Evolutionary conservation across 1,140 invertebrate genomes (phyloP), one percentile per base, ranked within the genome.

Genomic region (Diploscapter pachys): DNA sequence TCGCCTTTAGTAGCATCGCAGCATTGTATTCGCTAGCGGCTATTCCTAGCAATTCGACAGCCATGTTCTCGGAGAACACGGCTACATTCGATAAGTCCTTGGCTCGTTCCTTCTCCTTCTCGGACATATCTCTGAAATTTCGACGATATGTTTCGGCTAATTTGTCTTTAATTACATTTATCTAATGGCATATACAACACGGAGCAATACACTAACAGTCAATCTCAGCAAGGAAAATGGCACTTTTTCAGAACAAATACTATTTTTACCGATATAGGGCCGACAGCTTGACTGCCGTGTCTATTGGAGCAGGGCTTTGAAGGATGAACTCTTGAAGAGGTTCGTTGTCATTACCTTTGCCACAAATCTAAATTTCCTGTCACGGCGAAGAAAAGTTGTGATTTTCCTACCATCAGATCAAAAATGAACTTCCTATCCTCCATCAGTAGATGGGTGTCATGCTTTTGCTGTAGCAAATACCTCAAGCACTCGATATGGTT

Each of bases 241-340:
- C 31, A 31, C 31, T 31, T 31, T 31, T 31, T 31, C 31, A 31
- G 31, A 31, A 1, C 31, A 31, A 0, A 31, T 31, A 31, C 1
- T 31, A 31, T 31, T 31, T 31, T 77, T 95, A 93, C 13, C 87
- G 83, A 74, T 89, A 90, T 71, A 88, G 86, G 84, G 93, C 93
- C 0, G 95, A 97, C 57, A 99, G 87, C 88, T 99, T 99, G 52
- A 95, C 95, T 5, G 96, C 96, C 8, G 95, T 95, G 85, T 99
- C 96, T 5, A 98, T 94, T 0, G 96, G 96, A 6, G 96, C 96
- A 13, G 95, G 93, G 0, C 95, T 97, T 3, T 96, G 92, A 49
- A 98, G 88, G 48, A 99, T 92, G 86, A 98, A 98, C 83, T 98
- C 95, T 85, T 96, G 92, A 55, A 99, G 93, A 1, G 96, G 95